phyloP scores from a whole-genome alignment of 2,797 vertebrate species.

The Phataginus tetradactyla region DNA sequence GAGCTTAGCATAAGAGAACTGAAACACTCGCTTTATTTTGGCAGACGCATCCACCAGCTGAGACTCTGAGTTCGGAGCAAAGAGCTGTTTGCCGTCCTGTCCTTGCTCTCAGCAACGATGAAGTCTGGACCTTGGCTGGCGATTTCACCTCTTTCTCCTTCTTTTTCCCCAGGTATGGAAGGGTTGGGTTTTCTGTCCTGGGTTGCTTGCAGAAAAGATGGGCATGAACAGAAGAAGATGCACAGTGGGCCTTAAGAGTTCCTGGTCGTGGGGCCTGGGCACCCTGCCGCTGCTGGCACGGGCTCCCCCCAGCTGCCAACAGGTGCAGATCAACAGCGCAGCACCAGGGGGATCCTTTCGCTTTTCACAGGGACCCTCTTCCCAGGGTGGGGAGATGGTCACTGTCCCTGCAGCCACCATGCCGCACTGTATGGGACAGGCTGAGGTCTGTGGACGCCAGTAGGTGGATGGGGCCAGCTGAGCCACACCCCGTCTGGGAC shows the following conservation, averaged over 20 bases:
- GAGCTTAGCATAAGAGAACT: constrained; percentile 68
- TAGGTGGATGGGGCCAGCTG: fast-evolving
- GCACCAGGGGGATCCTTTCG: background rate
- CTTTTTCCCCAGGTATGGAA: background rate
- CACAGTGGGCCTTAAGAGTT: background rate
- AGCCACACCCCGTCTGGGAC: background rate
- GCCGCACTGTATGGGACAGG: background rate
- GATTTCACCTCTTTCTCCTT: constrained; percentile 35
- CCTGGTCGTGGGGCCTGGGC: background rate
- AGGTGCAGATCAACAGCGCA: background rate
- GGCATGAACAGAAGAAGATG: background rate
- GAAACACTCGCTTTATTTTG: constrained; percentile 43
- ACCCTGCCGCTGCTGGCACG: background rate
- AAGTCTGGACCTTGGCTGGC: constrained; percentile 47
- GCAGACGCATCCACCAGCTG: constrained; percentile 46
- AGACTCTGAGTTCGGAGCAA: constrained; percentile 46
- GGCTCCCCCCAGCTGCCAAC: background rate
- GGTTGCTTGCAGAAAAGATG: background rate
- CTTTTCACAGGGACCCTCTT: background rate
- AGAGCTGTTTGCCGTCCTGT: constrained; percentile 36
- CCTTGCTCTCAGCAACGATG: background rate
- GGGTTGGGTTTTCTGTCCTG: background rate
- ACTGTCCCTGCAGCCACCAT: background rate
- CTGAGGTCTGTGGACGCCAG: background rate
- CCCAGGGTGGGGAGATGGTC: background rate